Percentiles rank a stretch among this genome's conserved stretches.
phyloP scores from a whole-genome alignment of 2,888 invertebrate species.

The Melieria crassipennis region DNA sequence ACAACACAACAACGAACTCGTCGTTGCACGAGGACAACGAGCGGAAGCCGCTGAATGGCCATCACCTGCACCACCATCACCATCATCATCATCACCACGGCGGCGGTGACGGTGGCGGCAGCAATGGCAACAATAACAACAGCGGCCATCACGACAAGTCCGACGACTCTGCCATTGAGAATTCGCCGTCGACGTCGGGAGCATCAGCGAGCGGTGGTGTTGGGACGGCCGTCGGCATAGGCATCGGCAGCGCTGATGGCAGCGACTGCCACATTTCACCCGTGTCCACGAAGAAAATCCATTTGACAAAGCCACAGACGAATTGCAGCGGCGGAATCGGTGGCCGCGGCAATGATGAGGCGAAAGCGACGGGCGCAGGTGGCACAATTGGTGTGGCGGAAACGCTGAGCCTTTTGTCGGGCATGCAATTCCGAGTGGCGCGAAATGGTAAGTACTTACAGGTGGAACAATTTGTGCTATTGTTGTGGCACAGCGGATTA shows the following conservation, averaged over 20 bases:
- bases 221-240: neutral
- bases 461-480: neutral
- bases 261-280: constrained; percentile 48
- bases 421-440: constrained; percentile 80
- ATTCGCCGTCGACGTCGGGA: constrained; percentile 55
- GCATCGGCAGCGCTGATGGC: neutral
- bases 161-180: constrained; percentile 61
- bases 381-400: constrained; percentile 41
- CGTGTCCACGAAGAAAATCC: constrained; percentile 57
- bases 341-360: neutral
- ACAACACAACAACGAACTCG: constrained; percentile 49
- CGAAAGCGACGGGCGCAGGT: constrained; percentile 39
- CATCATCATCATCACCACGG: constrained; percentile 34
- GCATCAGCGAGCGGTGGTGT: constrained; percentile 39
- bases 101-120: too few species aligned
- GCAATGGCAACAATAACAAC: constrained; percentile 13
- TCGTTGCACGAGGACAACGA: constrained; percentile 50
- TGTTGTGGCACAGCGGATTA: neutral
- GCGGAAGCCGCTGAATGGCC: constrained; percentile 50
- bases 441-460: constrained; percentile 76
- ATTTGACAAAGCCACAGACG: constrained; percentile 41
- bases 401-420: constrained; percentile 54
- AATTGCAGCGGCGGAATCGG: neutral
- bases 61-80: constrained; percentile 42
- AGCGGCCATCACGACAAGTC: constrained; percentile 51